phyloP scores from a whole-genome alignment of 2,888 invertebrate genomes.

The Balanococcus diminutus region DNA sequence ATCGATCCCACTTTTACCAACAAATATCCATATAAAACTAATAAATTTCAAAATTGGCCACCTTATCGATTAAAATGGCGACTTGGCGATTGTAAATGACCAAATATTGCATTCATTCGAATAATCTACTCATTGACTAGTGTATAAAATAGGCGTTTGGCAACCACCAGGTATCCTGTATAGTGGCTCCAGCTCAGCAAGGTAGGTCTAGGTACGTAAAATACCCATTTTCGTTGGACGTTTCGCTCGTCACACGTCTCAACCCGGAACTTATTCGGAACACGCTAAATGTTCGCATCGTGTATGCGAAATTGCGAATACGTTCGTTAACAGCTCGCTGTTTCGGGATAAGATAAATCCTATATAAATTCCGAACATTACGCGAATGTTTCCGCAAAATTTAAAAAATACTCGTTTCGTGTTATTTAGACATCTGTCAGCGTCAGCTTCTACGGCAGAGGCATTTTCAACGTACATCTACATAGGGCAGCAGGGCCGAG shows the following conservation, averaged over 20 bases:
- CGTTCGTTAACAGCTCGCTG: neutral
- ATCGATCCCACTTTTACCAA: too few species aligned
- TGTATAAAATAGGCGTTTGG: neutral
- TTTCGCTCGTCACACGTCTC: neutral
- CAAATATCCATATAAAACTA: too few species aligned
- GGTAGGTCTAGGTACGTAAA: neutral
- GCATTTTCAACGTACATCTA: neutral
- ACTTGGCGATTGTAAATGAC: neutral
- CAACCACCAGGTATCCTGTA: neutral
- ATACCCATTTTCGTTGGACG: neutral
- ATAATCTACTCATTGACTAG: neutral
- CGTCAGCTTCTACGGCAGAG: neutral
- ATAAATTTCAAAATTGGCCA: neutral
- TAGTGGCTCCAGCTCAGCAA: neutral
- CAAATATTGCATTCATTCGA: neutral
- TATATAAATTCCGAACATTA: constrained; percentile 5
- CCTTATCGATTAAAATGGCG: neutral
- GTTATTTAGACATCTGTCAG: constrained; percentile 16
- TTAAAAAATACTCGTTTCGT: neutral
- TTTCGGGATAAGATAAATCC: neutral
- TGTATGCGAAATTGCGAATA: neutral
- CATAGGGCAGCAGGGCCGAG: too few species aligned
- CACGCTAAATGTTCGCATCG: neutral
- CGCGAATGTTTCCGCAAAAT: neutral
- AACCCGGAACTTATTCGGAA: neutral